A percentile compares a stretch with the other conserved stretches of the same genome.
Evolutionary conservation across 2,888 invertebrate species (phyloP).

Genomic region (Teleogryllus oceanicus): DNA sequence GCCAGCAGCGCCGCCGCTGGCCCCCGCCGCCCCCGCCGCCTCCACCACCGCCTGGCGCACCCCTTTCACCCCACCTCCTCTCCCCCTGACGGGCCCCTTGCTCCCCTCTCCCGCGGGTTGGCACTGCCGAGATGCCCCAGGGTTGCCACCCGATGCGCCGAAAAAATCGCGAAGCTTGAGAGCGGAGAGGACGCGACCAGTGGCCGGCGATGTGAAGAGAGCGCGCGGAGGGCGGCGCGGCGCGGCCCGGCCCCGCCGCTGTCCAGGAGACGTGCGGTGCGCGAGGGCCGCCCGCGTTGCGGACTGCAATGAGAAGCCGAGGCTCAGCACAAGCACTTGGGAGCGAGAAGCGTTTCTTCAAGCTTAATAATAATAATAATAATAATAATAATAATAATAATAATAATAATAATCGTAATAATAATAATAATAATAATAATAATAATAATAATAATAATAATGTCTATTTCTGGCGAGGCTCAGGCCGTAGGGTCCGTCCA

Average conservation of each 20-base stretch:
- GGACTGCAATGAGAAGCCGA: neutral
- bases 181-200: neutral
- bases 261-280: no score
- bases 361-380: no score
- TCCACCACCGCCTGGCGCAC: neutral
- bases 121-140: conserved; percentile 18
- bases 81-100: neutral
- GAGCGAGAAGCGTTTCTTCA: no score
- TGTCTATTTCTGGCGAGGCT: no score
- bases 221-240: no score
- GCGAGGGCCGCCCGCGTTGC: neutral
- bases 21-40: neutral
- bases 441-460: no score
- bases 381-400: no score
- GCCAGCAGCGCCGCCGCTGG: neutral
- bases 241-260: no score
- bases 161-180: conserved; percentile 7
- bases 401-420: no score
- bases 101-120: neutral
- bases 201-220: neutral
- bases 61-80: neutral
- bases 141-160: conserved; percentile 18
- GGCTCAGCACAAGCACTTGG: no score
- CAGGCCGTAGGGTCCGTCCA: no score
- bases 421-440: no score